phyloP scores from a whole-genome alignment of 2,888 invertebrate species.

The Steinernema scapterisci region DNA sequence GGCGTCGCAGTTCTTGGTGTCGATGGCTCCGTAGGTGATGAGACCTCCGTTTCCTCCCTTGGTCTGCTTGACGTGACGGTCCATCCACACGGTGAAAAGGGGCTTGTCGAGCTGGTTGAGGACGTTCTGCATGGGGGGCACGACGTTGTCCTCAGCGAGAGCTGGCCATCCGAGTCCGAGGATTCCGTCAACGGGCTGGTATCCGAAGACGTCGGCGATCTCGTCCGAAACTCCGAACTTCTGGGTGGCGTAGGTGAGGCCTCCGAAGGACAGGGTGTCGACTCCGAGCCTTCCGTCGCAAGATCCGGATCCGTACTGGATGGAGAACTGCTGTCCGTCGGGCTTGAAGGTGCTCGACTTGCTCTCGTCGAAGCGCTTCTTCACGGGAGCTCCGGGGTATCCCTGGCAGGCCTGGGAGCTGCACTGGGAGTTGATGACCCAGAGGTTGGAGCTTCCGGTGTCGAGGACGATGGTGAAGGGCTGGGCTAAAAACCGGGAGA shows the following conservation, averaged over 20 bases:
- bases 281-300: neutral
- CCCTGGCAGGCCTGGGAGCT: constrained; percentile 29
- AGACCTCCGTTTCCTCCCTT: constrained; percentile 54
- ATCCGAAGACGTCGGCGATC: constrained; percentile 56
- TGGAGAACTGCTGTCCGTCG: neutral
- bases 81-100: constrained; percentile 92
- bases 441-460: constrained; percentile 33
- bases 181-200: constrained; percentile 62
- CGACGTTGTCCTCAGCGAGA: constrained; percentile 86
- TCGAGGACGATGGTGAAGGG: constrained; percentile 32
- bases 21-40: constrained; percentile 62
- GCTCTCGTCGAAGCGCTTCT: neutral
- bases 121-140: constrained; percentile 91
- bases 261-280: constrained; percentile 38
- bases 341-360: neutral
- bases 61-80: constrained; percentile 42
- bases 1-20: constrained; percentile 57
- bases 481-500: constrained; percentile 9
- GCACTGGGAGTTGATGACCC: constrained; percentile 35
- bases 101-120: constrained; percentile 77
- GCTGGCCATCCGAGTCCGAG: constrained; percentile 64
- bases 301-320: neutral
- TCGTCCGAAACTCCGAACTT: constrained; percentile 55
- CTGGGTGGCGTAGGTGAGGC: constrained; percentile 51
- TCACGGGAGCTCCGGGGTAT: neutral